Conservation (phyloP, 2,888 invertebrate genomes). For the Apotomis capreana region DNA sequence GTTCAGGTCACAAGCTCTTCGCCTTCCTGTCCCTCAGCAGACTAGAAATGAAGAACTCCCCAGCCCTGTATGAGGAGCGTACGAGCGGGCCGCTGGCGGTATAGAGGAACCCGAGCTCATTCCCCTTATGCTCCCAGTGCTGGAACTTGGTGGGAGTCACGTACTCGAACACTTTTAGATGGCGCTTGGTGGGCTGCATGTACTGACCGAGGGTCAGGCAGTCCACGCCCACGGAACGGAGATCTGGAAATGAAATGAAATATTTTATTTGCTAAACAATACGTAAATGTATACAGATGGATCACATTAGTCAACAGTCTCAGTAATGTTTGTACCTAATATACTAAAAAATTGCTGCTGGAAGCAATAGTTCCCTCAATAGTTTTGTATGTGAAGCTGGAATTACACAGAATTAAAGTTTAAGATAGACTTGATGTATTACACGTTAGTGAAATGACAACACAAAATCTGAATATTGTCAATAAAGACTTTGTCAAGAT, state of each 20-base stretch:
- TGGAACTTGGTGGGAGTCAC: conserved; percentile 97
- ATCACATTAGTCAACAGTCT: too few species aligned
- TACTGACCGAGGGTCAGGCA: conserved; percentile 99
- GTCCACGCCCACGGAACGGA: conserved; percentile 92
- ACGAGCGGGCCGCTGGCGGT: conserved; percentile 99
- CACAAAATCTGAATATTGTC: too few species aligned
- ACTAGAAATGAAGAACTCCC: conserved; percentile 95
- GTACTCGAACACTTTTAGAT: conserved; percentile 97
- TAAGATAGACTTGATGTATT: too few species aligned
- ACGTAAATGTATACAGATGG: too few species aligned
- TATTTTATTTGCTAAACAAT: too few species aligned
- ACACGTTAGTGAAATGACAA: too few species aligned
- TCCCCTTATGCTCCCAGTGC: conserved; percentile 92
- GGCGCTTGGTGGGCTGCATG: conserved; percentile 99
- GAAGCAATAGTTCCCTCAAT: too few species aligned
- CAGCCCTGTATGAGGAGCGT: conserved; percentile 98
- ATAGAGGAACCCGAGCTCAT: conserved; percentile 95
- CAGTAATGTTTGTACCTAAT: too few species aligned
- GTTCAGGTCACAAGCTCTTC: conserved; percentile 62
- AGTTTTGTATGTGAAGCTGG: too few species aligned
- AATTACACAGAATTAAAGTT: too few species aligned
- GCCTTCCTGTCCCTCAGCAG: conserved; percentile 86
- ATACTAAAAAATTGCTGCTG: too few species aligned
- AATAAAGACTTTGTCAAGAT: too few species aligned
- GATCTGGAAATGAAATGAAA: conserved; percentile 87